Conservation (phyloP, 2,888 invertebrate species). For the Glaucopsyche alexis region DNA sequence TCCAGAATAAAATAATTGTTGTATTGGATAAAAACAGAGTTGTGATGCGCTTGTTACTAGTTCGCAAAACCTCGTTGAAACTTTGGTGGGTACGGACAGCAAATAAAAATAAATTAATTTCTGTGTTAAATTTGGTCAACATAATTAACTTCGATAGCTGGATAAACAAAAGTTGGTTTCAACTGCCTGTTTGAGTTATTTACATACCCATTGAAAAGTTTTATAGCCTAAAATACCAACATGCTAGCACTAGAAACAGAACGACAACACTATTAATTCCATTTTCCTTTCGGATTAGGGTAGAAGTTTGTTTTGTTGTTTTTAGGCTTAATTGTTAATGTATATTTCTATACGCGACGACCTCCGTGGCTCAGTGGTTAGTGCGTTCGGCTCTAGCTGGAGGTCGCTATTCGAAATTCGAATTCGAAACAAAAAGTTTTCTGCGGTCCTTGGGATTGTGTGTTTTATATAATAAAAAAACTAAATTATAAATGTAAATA, state of each 20-base stretch:
- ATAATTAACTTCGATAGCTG: background rate
- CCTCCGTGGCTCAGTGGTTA: no score
- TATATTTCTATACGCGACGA: no score
- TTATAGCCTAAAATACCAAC: constrained; percentile 1
- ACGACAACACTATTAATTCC: background rate
- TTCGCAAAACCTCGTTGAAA: constrained; percentile 19
- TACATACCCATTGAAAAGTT: background rate
- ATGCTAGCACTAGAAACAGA: background rate
- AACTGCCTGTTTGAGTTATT: background rate
- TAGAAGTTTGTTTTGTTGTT: no score
- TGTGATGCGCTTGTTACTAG: constrained; percentile 27
- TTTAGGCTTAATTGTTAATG: no score
- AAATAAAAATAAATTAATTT: constrained; percentile 20
- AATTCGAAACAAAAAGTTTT: no score
- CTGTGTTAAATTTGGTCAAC: background rate
- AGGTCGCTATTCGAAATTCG: no score
- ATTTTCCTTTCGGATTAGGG: background rate
- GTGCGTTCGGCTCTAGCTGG: no score
- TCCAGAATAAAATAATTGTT: constrained; percentile 1
- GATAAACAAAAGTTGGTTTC: background rate
- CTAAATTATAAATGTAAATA: no score
- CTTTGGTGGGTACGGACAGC: constrained; percentile 4
- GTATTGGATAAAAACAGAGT: constrained; percentile 26
- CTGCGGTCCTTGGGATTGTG: no score
- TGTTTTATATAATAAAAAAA: no score